phyloP scores from a whole-genome alignment of 2,113 vertebrate species.

The Catharus bicknelli region DNA sequence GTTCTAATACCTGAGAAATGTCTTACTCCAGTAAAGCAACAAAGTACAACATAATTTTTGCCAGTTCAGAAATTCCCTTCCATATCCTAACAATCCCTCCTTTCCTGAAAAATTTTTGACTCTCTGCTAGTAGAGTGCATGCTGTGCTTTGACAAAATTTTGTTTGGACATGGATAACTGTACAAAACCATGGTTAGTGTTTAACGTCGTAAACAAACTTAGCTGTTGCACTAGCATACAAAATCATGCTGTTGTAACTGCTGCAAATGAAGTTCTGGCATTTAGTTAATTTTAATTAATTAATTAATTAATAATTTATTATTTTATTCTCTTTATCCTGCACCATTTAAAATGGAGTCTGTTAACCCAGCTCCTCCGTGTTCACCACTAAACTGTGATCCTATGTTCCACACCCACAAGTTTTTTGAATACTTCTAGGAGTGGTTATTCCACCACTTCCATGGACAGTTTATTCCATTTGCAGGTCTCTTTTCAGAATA shows the following conservation, averaged over 20 bases:
- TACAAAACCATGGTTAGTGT: fast-evolving
- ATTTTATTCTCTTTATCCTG: neutral
- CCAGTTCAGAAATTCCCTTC: neutral
- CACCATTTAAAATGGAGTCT: neutral
- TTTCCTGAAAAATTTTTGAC: neutral
- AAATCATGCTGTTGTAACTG: neutral
- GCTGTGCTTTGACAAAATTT: neutral
- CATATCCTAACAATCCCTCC: neutral
- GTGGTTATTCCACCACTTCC: neutral
- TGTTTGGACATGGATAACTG: neutral
- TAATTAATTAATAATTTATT: neutral
- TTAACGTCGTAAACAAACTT: neutral
- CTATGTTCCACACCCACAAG: neutral
- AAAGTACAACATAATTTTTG: neutral
- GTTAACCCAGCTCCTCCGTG: neutral
- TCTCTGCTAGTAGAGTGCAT: neutral
- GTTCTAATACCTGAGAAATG: neutral
- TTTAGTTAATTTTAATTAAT: neutral
- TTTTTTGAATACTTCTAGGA: neutral
- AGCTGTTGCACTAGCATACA: neutral
- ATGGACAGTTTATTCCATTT: neutral
- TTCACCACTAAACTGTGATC: neutral
- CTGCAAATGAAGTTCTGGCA: neutral
- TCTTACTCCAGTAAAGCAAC: neutral
- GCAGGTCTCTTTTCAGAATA: neutral